Conservation (phyloP, 2,113 vertebrate species). For the Calyptommatus sinebrachiatus region DNA sequence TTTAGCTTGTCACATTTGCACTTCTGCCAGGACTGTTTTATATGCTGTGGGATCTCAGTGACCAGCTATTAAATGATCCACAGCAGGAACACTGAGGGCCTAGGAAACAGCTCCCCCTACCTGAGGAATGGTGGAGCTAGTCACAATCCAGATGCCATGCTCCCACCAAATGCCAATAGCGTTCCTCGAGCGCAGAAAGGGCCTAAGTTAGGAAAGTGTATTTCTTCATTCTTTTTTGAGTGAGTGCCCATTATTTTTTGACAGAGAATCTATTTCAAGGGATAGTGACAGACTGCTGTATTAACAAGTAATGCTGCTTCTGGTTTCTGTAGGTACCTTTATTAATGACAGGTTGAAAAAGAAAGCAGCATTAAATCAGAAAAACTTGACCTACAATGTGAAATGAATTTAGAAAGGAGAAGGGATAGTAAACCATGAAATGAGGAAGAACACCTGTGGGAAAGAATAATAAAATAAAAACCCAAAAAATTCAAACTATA, state of each 20-base stretch:
- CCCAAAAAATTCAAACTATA: background rate
- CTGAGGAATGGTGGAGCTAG: too few species aligned
- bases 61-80: too few species aligned
- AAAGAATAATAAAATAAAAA: background rate
- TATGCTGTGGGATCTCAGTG: too few species aligned
- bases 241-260: conserved; percentile 1
- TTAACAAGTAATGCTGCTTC: background rate
- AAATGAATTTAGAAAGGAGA: background rate
- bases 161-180: too few species aligned
- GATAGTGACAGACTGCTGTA: background rate
- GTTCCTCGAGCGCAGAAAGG: background rate
- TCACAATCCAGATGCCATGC: too few species aligned
- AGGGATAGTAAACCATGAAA: background rate
- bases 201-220: background rate
- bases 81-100: too few species aligned
- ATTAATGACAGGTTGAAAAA: conserved; percentile 1
- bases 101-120: too few species aligned
- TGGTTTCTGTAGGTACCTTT: background rate
- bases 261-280: background rate
- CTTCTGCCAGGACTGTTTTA: too few species aligned
- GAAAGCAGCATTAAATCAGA: background rate
- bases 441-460: background rate
- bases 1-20: too few species aligned
- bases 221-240: background rate
- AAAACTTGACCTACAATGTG: background rate